Base-by-base conservation (phyloP, 2,113 vertebrate species). In the Cryptomyrus ogoouensis region DNA sequence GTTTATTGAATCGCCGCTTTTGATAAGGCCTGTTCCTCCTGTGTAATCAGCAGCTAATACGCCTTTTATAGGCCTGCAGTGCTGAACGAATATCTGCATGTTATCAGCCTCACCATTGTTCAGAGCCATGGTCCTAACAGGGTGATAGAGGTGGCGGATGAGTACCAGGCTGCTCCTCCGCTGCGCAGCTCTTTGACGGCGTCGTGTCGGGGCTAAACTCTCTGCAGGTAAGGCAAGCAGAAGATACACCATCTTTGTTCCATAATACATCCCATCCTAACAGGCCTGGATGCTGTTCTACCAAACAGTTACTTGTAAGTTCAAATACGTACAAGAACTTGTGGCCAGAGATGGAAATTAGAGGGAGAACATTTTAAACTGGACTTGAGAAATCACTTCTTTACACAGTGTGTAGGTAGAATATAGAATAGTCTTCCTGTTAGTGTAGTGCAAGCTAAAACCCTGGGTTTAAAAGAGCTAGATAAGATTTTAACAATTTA, bases 61-160 rank as follows among this genome's bases (percentile, higher is more conserved):
- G 56, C 83, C 84, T 74, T 87, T 87, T 66, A 88, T 35, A 31
- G 27, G 53, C 44, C 84, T 88, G 66, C 62, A 90, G 31, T 44
- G 86, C 27, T 87, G 47, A 89, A 24, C 6, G 46, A 50, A 84
- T 87, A 90, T 86, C 47, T 74, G 46, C 39, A 12, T 77, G 85
- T 88, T 90, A 90, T 90, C 89, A n/a, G 46, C 86, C 62, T 74
- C 17, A 1, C 19, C 44, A 85, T 70, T 70, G 53, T 66, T 83
- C 17, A 56, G 84, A 89, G 89, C 52, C 53, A 31, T 21, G 10
- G 24, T 80, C 52, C 21, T 46, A 58, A 66, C 46, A 31, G 13
- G 39, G 42, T 4, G 66, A 89, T 62, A 89, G 42, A 27, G 35
- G 8, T 58, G 44, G 35, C 3, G 27, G n/a, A 13, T 24, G 3